Evolutionary conservation across 23 tunicate genomes (phyloP), one percentile per base, ranked within the genome.

Genomic region (Corella eumyota): DNA sequence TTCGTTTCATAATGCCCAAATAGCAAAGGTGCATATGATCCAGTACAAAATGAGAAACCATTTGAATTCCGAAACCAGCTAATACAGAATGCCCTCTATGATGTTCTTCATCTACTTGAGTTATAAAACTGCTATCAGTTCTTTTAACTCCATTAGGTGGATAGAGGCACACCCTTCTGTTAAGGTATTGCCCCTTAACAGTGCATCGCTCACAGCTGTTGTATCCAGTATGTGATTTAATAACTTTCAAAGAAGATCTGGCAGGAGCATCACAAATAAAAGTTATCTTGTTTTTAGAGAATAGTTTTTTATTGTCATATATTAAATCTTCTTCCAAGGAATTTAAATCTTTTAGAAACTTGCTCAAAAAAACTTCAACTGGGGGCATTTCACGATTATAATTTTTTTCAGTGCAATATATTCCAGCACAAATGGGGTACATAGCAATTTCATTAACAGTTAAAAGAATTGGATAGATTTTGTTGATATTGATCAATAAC

Each of bases 201-300:
- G 6, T 36, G 36, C 71, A 74, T 3, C 65, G 17, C 34, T 60
- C 65, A 34, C 65, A 60, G 44, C 61, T 28, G 46, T 55, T 54
- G 19, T 74, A 74, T 13, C 71, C 80, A 3, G 65, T 34, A 40
- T 74, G 80, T 9, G 61, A 44, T 44, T 74, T 74, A 23, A 64
- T 64, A 7, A 44, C 48, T 64, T 74, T 74, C 19, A 74, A 38
- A 28, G 55, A 74, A 29, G 80, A 54, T 3, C 80, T 37, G 32
- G 80, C 80, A 1, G 80, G 80, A 31, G 80, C 71, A 64, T 74
- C 71, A 64, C 80, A 74, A 28, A 74, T 45, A 55, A 74, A 64
- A 22, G 66, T 60, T 25, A 52, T 21, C 21, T 63, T 40, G 40
- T 63, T 63, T 3, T 34, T 45, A 3, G 32, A n/a, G n/a, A n/a